phyloP scores from a whole-genome alignment of 2,797 vertebrate genomes.

The Capromys pilorides region DNA sequence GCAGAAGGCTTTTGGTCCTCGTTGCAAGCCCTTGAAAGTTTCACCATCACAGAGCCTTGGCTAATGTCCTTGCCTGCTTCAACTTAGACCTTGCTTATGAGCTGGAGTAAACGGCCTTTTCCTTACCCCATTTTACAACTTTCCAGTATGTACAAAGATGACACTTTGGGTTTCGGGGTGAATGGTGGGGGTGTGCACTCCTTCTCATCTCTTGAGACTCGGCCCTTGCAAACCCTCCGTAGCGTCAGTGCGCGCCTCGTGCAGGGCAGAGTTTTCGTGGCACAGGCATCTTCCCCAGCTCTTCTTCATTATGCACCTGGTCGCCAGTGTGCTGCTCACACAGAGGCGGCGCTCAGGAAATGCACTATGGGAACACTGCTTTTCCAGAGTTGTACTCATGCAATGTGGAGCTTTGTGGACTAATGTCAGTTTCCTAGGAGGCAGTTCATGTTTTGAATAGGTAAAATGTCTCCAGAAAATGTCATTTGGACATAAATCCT shows the following conservation, averaged over 20 bases:
- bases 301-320: neutral
- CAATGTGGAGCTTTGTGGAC: neutral
- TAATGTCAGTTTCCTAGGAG: neutral
- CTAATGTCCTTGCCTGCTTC: neutral
- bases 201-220: neutral
- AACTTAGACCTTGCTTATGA: neutral
- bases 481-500: neutral
- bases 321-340: neutral
- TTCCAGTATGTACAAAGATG: neutral
- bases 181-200: neutral
- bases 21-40: neutral
- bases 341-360: neutral
- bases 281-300: neutral
- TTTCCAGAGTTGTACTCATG: neutral
- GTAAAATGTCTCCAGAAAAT: constrained; percentile 25
- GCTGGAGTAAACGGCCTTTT: neutral
- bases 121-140: neutral
- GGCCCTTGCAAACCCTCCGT: neutral
- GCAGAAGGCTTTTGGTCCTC: neutral
- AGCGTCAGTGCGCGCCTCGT: neutral
- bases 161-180: neutral
- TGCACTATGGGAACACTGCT: neutral
- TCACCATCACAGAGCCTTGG: neutral
- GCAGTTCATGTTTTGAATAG: neutral
- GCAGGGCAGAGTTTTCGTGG: neutral